These are phyloP conservation scores for Epizoanthus stellaris DNA, from an alignment of 92 coral and sea anemone species.

Conservation along the genomic window DNA sequence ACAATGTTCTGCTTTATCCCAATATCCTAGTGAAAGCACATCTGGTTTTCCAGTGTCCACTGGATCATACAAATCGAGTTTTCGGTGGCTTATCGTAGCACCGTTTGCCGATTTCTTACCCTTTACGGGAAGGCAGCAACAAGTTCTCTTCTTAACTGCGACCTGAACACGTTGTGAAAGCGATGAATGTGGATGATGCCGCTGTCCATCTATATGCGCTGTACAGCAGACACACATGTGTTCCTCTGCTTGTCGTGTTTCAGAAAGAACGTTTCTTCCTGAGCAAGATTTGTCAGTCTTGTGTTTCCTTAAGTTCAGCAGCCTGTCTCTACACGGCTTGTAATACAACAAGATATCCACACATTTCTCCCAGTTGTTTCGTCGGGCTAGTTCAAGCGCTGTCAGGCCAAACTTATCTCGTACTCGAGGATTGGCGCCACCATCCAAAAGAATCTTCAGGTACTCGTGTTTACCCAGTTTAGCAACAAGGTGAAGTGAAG, in stretches of 20 bases:
- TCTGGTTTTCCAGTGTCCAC: background rate
- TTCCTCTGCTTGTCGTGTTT: slow-evolving; percentile 26
- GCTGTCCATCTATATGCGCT: background rate
- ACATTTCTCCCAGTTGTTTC: slow-evolving; percentile 59
- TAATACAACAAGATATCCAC: slow-evolving; percentile 76
- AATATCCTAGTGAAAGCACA: background rate
- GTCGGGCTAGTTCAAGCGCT: slow-evolving; percentile 76
- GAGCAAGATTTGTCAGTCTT: background rate
- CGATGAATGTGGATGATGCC: background rate
- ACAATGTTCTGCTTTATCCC: background rate
- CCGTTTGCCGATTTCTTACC: background rate
- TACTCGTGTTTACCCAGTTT: slow-evolving; percentile 64
- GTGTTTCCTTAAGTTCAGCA: background rate
- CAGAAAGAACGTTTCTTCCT: background rate
- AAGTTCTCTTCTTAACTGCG: slow-evolving; percentile 17
- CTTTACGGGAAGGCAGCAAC: background rate
- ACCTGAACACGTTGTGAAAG: slow-evolving; percentile 16
- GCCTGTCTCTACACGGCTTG: slow-evolving; percentile 50
- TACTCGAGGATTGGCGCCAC: slow-evolving; percentile 70
- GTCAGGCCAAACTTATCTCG: slow-evolving; percentile 83
- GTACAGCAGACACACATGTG: slow-evolving; percentile 33
- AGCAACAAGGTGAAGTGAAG: slow-evolving; percentile 84
- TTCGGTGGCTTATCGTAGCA: background rate
- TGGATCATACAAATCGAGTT: background rate
- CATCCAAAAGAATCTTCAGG: slow-evolving; percentile 66